Conservation (phyloP, 2,888 invertebrate species). For the Cenopis cana region DNA sequence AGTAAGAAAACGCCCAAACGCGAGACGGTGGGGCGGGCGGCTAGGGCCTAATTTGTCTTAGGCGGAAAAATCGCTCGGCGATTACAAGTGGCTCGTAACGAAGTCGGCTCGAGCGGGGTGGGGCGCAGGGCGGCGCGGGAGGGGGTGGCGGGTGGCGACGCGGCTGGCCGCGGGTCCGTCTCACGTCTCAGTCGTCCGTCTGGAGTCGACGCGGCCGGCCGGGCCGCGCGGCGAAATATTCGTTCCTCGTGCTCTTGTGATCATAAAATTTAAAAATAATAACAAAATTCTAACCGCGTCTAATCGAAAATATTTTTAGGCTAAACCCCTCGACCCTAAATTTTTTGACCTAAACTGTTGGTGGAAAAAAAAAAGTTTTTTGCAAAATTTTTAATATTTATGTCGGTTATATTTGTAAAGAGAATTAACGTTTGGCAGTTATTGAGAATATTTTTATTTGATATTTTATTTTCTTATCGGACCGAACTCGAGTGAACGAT, state of each 20-base stretch:
- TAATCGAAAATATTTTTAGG: conserved; percentile 82
- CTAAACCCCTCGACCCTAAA: conserved; percentile 72
- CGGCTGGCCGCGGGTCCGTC: conserved; percentile 62
- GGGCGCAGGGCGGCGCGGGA: conserved; percentile 52
- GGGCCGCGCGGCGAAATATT: conserved; percentile 83
- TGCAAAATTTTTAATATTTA: conserved; percentile 83
- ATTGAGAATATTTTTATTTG: conserved; percentile 78
- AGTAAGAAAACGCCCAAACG: conserved; percentile 77
- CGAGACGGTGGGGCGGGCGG: conserved; percentile 65
- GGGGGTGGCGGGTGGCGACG: conserved; percentile 60
- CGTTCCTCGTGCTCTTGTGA: conserved; percentile 86
- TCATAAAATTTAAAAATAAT: conserved; percentile 81
- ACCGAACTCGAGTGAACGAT: conserved; percentile 70
- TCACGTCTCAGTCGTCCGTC: conserved; percentile 83
- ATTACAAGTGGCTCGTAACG: conserved; percentile 85
- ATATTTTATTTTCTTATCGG: conserved; percentile 72
- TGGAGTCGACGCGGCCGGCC: conserved; percentile 84
- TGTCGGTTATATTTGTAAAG: conserved; percentile 81
- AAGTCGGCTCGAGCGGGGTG: conserved; percentile 72
- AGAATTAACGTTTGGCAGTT: conserved; percentile 82
- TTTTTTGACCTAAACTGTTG: conserved; percentile 68
- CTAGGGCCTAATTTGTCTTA: conserved; percentile 84
- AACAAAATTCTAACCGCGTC: conserved; percentile 75
- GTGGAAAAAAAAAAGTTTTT: conserved; percentile 75
- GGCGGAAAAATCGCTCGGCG: conserved; percentile 84